Evolutionary conservation across 2,797 vertebrate species (phyloP), one percentile per base, ranked within the genome.

Genomic region (Allobates femoralis): DNA sequence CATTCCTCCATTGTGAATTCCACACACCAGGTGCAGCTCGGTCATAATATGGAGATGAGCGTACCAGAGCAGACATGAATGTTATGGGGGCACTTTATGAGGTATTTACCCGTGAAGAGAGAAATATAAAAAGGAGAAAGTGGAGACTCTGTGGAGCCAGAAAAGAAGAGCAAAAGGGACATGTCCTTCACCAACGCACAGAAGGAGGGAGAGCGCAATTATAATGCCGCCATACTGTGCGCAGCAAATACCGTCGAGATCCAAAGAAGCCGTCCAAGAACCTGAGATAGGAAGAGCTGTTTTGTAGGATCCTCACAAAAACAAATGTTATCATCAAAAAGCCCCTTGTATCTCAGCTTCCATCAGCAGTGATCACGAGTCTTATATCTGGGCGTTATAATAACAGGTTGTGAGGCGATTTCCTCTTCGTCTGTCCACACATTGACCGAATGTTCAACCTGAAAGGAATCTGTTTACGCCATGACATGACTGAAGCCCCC

Each of bases 361-460:
- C 46, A 23, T 5, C 56, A 26, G 18, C 28, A 69, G 60, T 12
- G n/a, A 26, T 50, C 32, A 6, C 18, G n/a, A 21, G 50, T 5
- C 19, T 30, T 8, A 3, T 21, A 34, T 15, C 50, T n/a, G 28
- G 64, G 34, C 28, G 21, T n/a, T n/a, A n/a, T 69, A 21, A 51
- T 5, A n/a, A 82, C 30, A 78, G 76, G 74, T 26, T 32, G 30
- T 71, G 26, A 16, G 32, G 32, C 1, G 30, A 28, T 41, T 74
- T 83, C 81, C 81, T 75, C 53, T 28, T 37, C 16, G 37, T 83
- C 69, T 74, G 37, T 83, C 73, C 55, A 15, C 69, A 74, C 23
- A 5, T 18, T 75, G 69, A 83, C 81, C 81, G n/a, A 74, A 74
- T 21, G 5, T 60, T 83, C 69, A 74, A 74, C 81, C 26, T 58